Percentiles rank a stretch among this genome's conserved stretches.
Evolutionary conservation across 1,140 invertebrate genomes (phyloP).

Genomic region (Pseudomyrmex cubaensis): DNA sequence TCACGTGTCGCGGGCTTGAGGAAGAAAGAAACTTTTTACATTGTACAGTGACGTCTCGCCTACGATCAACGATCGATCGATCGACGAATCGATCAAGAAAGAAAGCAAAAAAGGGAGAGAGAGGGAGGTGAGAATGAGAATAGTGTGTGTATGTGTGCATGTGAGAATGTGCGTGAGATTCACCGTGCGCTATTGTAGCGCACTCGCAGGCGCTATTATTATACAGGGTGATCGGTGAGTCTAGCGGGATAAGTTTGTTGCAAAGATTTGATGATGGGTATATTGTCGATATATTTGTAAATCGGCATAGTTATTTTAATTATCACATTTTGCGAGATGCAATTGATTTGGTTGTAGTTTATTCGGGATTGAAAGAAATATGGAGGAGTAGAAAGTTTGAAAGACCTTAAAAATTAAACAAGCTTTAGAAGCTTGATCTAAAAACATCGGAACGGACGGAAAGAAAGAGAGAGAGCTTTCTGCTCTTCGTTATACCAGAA

Average conservation of each 20-base stretch:
- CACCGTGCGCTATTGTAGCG: slow-evolving; percentile 29
- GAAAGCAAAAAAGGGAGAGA: slow-evolving; percentile 18
- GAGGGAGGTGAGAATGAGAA: not conserved
- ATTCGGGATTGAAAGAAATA: slow-evolving; percentile 21
- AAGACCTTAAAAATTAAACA: slow-evolving; percentile 19
- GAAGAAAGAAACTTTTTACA: slow-evolving; percentile 82
- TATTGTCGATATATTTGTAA: slow-evolving; percentile 19
- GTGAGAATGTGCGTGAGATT: slow-evolving; percentile 20
- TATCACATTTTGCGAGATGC: slow-evolving; percentile 28
- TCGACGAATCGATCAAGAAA: slow-evolving; percentile 53
- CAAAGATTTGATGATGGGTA: slow-evolving; percentile 13
- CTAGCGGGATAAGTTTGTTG: slow-evolving; percentile 20
- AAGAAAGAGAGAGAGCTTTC: not conserved
- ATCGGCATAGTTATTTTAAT: slow-evolving; percentile 34
- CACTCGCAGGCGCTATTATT: slow-evolving; percentile 36
- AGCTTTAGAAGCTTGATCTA: slow-evolving; percentile 10
- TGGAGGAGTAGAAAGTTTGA: not conserved
- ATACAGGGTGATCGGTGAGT: slow-evolving; percentile 60
- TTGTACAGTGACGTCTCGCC: slow-evolving; percentile 85
- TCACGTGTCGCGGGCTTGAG: slow-evolving; percentile 75
- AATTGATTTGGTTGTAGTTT: slow-evolving; percentile 33
- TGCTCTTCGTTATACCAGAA: not conserved
- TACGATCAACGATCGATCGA: slow-evolving; percentile 81
- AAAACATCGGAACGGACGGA: not conserved
- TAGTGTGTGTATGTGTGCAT: not conserved